Evolutionary conservation across 2,113 vertebrate species (phyloP).

Genomic region (Heloderma charlesbogerti): DNA sequence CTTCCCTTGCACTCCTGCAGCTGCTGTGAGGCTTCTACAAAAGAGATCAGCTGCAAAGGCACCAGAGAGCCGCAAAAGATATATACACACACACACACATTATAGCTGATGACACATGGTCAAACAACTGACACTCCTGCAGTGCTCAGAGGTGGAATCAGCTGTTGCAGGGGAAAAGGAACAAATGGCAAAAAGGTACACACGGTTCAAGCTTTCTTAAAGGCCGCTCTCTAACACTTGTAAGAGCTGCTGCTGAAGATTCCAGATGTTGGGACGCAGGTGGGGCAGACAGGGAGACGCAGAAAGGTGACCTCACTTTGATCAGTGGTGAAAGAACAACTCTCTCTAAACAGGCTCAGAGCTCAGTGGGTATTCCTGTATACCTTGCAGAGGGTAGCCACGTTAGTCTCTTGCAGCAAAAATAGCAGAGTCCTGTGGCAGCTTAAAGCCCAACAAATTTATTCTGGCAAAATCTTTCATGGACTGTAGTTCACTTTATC

Average conservation of each 20-base stretch:
- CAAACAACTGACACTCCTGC: constrained; percentile 50
- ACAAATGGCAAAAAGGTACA: neutral
- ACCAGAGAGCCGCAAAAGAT: neutral
- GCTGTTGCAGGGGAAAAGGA: neutral
- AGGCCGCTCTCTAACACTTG: neutral
- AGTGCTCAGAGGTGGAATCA: neutral
- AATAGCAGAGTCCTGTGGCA: too few relatives aligned
- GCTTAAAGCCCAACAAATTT: too few relatives aligned
- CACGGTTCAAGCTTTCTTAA: neutral
- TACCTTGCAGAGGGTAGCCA: too few relatives aligned
- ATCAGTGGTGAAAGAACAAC: neutral
- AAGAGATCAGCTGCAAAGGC: constrained; percentile 11
- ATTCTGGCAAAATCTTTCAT: too few relatives aligned
- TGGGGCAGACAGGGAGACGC: neutral
- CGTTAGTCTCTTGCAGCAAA: too few relatives aligned
- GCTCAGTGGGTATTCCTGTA: too few relatives aligned
- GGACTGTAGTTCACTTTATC: too few relatives aligned
- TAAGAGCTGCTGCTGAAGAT: too few relatives aligned
- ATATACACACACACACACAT: neutral
- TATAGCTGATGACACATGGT: constrained; percentile 32
- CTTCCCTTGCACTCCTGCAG: neutral
- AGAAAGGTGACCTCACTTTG: neutral
- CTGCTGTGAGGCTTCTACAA: neutral
- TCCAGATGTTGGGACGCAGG: neutral
- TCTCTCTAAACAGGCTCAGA: neutral